Base-by-base conservation (phyloP, 2,888 invertebrate genomes). In the Eugnorisma glareosa region DNA sequence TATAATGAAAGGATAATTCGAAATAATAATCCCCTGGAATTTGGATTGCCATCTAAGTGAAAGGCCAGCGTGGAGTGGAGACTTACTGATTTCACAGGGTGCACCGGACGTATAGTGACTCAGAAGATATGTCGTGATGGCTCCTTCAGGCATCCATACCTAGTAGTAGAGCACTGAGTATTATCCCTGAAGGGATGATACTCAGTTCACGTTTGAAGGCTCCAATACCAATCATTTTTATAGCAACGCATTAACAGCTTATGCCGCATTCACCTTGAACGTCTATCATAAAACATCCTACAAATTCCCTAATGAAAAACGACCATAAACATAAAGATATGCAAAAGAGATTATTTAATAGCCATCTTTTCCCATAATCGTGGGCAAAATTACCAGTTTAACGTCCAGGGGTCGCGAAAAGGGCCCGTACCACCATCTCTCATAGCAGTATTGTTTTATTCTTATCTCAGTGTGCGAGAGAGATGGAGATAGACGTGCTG, bases 271-370 rank as follows among this genome's bases (percentile, higher is more conserved):
- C 28, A 69, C 54, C 61, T 73, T 69, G 35, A 82, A 67, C 28
- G 40, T 48, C 28, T 37, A 45, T 57, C 74, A 80, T 84, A 74
- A 80, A 84, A 68, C 45, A 61, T 69, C 37, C 35, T 24, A 57
- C 61, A n/a, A 80, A 64, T 51, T 75, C 61, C 24, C 28, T 59
- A 64, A 85, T 76, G 68, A 81, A 85, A 82, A 85, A 75, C 48
- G 64, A n/a, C 57, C 21, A 67, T 67, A 51, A 81, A 69, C 57
- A 61, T 75, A 69, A 82, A 83, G 43, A 83, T 85, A 85, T 83
- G 72, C 76, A 76, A 77, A 83, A 63, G 70, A 77, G 73, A 82
- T 85, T 72, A 85, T 78, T 85, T 63, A 72, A 81, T 43, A 51
- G 68, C 66, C 63, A 73, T 78, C 68, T 82, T 86, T 83, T 48